These are phyloP conservation scores for Cheilosia vulpina DNA, from an alignment of 2,888 invertebrate species.

Conservation along the genomic window DNA sequence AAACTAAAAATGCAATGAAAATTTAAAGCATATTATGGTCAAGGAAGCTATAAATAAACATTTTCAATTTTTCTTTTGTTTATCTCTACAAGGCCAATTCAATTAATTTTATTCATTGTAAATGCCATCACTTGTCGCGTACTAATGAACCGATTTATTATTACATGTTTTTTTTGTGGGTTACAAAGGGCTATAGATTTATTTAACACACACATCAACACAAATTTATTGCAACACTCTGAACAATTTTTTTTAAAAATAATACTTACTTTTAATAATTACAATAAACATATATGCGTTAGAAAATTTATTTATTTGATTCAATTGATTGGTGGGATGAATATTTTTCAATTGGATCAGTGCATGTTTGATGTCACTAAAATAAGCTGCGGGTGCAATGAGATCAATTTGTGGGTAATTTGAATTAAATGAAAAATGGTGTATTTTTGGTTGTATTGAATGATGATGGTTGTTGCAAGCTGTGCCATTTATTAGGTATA, in stretches of 20 bases:
- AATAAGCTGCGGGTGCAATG: slow-evolving; percentile 8
- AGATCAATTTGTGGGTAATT: slow-evolving; percentile 1
- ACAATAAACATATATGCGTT: background rate
- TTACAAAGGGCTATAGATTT: slow-evolving; percentile 1
- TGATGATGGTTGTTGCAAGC: background rate
- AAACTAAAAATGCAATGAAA: slow-evolving; percentile 16
- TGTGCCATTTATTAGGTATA: too few species aligned
- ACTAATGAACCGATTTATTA: slow-evolving; percentile 48
- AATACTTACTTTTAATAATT: slow-evolving; percentile 12
- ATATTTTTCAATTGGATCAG: slow-evolving; percentile 2
- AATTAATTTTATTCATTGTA: slow-evolving; percentile 57
- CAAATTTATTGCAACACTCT: slow-evolving; percentile 23
- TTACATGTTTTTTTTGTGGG: slow-evolving; percentile 33
- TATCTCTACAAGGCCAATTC: slow-evolving; percentile 63
- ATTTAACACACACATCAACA: slow-evolving; percentile 25
- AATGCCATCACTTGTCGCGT: slow-evolving; percentile 56
- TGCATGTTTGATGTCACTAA: background rate
- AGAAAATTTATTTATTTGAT: background rate
- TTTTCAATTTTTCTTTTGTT: slow-evolving; percentile 17
- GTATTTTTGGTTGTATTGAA: background rate
- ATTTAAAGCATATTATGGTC: slow-evolving; percentile 13
- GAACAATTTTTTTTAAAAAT: slow-evolving; percentile 26
- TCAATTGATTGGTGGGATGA: slow-evolving; percentile 51
- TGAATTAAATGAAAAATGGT: background rate
- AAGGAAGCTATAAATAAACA: slow-evolving; percentile 23